Conservation (phyloP, 2,113 vertebrate species). For the Rutilus rutilus region DNA sequence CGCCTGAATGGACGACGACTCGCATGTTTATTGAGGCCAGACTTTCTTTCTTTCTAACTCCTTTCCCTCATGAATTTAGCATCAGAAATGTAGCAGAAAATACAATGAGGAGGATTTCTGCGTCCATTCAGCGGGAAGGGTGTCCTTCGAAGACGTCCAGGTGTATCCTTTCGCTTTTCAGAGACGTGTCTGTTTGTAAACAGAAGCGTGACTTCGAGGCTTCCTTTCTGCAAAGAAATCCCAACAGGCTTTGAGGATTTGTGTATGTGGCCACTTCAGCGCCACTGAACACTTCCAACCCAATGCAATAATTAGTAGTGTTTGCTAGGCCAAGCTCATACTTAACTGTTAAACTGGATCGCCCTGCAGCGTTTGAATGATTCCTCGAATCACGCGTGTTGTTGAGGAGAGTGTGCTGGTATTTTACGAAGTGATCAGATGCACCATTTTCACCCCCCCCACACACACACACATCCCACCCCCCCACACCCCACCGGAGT, state of each 20-base stretch:
- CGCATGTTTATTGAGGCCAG: conserved; percentile 83
- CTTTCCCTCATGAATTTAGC: conserved; percentile 55
- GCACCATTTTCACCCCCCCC: too few relatives aligned
- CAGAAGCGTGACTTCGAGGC: conserved; percentile 27
- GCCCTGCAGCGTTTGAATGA: neutral
- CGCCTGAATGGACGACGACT: conserved; percentile 82
- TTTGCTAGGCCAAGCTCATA: conserved; percentile 1
- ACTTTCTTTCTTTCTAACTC: conserved; percentile 76
- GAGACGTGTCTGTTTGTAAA: conserved; percentile 22
- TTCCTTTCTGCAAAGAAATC: conserved; percentile 11
- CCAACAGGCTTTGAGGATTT: neutral
- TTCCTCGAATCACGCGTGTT: neutral
- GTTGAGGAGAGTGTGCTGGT: too few relatives aligned
- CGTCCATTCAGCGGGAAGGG: conserved; percentile 19
- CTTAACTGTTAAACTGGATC: neutral
- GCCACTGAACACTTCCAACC: neutral
- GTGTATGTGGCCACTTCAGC: neutral
- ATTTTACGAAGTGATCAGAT: too few relatives aligned
- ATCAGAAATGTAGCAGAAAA: conserved; percentile 62
- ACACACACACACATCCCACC: too few relatives aligned
- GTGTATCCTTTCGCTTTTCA: conserved; percentile 42
- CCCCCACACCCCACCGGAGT: too few relatives aligned
- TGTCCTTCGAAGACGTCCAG: conserved; percentile 41
- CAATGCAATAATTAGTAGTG: conserved; percentile 3
- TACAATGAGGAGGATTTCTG: conserved; percentile 41